These are phyloP conservation scores for Malacoraja senta DNA, from an alignment of 2,797 vertebrate species.

Conservation along the genomic window DNA sequence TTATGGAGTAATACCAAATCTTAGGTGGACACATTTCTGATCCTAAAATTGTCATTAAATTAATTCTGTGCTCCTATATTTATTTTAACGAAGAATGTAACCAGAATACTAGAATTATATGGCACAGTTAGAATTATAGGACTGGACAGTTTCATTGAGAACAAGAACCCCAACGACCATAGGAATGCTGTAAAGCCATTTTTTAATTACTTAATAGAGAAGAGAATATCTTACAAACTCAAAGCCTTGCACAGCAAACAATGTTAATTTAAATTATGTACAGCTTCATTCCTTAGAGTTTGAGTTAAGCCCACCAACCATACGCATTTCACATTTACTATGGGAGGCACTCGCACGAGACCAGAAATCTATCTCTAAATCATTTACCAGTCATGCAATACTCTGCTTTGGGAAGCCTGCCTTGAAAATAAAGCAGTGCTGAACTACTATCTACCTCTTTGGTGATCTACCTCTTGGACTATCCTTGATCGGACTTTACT, in stretches of 20 bases:
- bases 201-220: neutral
- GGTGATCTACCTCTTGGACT: too few species aligned
- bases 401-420: neutral
- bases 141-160: too few species aligned
- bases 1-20: neutral
- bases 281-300: neutral
- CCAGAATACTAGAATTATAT: neutral
- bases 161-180: neutral
- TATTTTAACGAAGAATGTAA: neutral
- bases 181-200: neutral
- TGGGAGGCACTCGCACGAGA: neutral
- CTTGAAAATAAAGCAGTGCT: neutral
- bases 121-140: neutral
- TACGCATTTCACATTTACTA: neutral
- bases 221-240: neutral
- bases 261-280: neutral
- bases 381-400: neutral
- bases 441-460: too few species aligned
- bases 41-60: neutral
- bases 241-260: neutral
- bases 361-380: neutral
- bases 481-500: too few species aligned
- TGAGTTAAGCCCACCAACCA: neutral
- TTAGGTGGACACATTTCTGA: too few species aligned
- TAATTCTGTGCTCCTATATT: slow-evolving; percentile 12